Conservation (phyloP, 2,888 invertebrate genomes). For the Polylopha cassiicola region DNA sequence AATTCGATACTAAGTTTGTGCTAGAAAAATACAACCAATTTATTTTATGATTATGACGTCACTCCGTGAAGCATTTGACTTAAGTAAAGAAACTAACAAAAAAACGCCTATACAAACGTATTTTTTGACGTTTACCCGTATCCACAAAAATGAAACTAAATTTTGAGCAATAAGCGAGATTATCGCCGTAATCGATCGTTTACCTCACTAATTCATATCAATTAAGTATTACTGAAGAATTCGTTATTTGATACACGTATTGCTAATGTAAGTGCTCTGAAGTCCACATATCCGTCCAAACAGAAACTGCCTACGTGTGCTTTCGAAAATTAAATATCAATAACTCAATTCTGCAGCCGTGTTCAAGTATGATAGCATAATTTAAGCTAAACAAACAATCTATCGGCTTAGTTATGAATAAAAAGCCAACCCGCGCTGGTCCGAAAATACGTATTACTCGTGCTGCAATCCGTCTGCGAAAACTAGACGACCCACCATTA, state of each 20-base stretch:
- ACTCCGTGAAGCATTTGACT: too few species aligned
- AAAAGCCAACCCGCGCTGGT: constrained; percentile 56
- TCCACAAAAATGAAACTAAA: constrained; percentile 7
- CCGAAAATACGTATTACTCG: constrained; percentile 63
- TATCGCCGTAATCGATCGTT: constrained; percentile 14
- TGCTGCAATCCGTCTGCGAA: constrained; percentile 41
- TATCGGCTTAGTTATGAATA: constrained; percentile 55
- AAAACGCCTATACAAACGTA: constrained; percentile 19
- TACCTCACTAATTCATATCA: constrained; percentile 3
- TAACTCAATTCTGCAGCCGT: not conserved
- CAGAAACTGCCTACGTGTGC: constrained; percentile 20
- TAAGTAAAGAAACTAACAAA: too few species aligned
- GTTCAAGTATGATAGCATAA: constrained; percentile 11
- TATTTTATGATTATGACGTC: too few species aligned
- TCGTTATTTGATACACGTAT: constrained; percentile 1
- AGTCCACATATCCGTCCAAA: constrained; percentile 7
- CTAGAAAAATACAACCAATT: too few species aligned
- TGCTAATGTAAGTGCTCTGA: not conserved
- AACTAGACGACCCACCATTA: constrained; percentile 39
- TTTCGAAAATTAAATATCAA: constrained; percentile 4
- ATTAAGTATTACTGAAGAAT: not conserved
- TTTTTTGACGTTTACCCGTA: constrained; percentile 19
- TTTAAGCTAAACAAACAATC: constrained; percentile 8
- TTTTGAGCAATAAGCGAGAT: constrained; percentile 12
- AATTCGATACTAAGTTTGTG: too few species aligned